A percentile compares a stretch with the other conserved stretches of the same genome.
These are phyloP conservation scores for Ctenosaura bakeri DNA, from an alignment of 2,797 vertebrate genomes.

Conservation along the genomic window DNA sequence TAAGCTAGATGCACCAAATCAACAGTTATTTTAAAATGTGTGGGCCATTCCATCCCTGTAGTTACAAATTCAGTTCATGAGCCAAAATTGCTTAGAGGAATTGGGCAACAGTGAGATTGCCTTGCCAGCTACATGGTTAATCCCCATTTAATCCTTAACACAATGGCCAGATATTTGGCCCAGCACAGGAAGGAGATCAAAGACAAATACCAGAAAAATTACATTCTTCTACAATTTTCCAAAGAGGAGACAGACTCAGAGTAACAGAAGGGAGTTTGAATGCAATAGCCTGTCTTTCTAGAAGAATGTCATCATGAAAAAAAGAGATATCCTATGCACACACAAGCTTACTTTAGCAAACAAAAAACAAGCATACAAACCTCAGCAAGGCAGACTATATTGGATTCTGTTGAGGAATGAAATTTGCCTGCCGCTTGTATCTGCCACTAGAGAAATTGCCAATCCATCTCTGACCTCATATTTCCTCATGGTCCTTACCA, in stretches of 20 bases:
- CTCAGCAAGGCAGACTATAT: neutral
- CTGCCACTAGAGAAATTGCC: neutral
- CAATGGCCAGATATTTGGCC: conserved; percentile 6
- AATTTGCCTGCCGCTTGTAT: neutral
- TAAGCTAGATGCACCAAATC: neutral
- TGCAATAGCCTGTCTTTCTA: neutral
- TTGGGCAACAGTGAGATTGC: conserved; percentile 1
- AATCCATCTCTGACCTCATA: neutral
- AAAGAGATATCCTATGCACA: neutral
- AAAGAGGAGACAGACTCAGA: neutral
- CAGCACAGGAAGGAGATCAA: neutral
- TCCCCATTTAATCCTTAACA: conserved; percentile 41
- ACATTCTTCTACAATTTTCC: neutral
- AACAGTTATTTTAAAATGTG: neutral
- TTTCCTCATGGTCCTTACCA: neutral
- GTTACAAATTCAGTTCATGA: conserved; percentile 23
- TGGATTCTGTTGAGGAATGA: neutral
- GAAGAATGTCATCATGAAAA: neutral
- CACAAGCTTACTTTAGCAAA: neutral
- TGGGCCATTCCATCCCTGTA: conserved; percentile 1
- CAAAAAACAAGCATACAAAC: neutral
- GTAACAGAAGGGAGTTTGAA: neutral
- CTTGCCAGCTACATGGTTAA: conserved; percentile 8
- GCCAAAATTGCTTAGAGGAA: conserved; percentile 25
- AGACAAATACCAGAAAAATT: neutral